Evolutionary conservation across 2,113 vertebrate species (phyloP).

Genomic region (Chaetops frenatus): DNA sequence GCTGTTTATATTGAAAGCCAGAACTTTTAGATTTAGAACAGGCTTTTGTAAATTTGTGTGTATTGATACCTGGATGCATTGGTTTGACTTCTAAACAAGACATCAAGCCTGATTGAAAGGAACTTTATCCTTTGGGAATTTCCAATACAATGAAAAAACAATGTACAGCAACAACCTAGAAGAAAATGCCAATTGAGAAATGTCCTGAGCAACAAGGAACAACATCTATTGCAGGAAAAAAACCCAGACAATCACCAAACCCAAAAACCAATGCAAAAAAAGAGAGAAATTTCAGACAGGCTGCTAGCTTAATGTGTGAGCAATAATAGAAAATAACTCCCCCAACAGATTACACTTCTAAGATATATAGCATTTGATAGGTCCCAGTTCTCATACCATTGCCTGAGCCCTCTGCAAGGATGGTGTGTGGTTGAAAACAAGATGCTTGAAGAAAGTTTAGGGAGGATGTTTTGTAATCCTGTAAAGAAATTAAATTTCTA

Average conservation of each 20-base stretch:
- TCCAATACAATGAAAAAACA: neutral
- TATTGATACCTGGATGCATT: neutral
- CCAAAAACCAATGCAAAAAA: neutral
- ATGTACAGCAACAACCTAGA: neutral
- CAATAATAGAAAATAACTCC: neutral
- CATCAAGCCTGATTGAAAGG: neutral
- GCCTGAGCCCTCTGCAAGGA: neutral
- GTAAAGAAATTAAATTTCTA: neutral
- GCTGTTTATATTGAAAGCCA: neutral
- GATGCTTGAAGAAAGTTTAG: neutral
- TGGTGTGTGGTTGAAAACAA: neutral
- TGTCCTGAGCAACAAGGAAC: neutral
- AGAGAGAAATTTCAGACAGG: neutral
- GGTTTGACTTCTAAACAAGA: neutral
- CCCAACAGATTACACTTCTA: neutral
- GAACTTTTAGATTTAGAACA: neutral
- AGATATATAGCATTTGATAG: neutral
- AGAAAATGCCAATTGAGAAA: neutral
- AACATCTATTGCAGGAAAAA: neutral
- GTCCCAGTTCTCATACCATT: neutral
- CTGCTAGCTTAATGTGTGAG: neutral
- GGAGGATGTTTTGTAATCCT: neutral
- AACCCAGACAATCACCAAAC: neutral
- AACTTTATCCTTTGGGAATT: neutral
- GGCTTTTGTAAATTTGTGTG: neutral